Percentiles rank a stretch among this genome's conserved stretches.
phyloP scores from a whole-genome alignment of 2,888 invertebrate genomes.

The Drosophila incognita region DNA sequence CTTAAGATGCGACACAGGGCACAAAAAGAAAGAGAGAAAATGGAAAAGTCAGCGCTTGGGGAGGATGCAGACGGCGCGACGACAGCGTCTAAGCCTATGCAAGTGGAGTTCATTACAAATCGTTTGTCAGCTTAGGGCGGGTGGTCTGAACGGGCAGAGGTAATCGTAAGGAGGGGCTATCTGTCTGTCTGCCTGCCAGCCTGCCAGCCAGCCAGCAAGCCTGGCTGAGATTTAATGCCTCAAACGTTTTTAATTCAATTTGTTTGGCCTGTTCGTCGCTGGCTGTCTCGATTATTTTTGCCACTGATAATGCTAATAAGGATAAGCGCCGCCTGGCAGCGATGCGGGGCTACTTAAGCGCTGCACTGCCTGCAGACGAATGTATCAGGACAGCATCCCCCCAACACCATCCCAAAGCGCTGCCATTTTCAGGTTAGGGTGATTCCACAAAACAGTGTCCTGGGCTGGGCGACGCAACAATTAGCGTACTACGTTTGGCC shows the following conservation, averaged over 20 bases:
- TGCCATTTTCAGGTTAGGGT: conserved; percentile 11
- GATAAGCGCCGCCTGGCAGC: conserved; percentile 66
- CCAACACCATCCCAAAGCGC: too few species aligned
- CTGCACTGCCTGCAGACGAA: conserved; percentile 32
- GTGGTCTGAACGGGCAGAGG: conserved; percentile 3
- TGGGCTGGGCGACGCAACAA: conserved; percentile 37
- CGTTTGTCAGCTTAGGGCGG: conserved; percentile 74
- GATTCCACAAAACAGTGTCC: not conserved
- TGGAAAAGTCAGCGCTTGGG: conserved; percentile 32
- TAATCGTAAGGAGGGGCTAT: conserved; percentile 6
- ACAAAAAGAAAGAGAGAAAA: conserved; percentile 37
- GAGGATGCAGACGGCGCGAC: conserved; percentile 12
- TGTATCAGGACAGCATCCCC: not conserved
- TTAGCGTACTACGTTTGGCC: conserved; percentile 34
- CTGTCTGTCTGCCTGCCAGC: not conserved
- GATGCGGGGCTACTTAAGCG: conserved; percentile 48
- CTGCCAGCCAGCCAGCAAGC: conserved; percentile 3
- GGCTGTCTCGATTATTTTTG: conserved; percentile 73
- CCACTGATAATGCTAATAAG: conserved; percentile 80
- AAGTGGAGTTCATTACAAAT: conserved; percentile 80
- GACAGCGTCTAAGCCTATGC: conserved; percentile 64
- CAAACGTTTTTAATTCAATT: conserved; percentile 78
- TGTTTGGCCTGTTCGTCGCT: conserved; percentile 54
- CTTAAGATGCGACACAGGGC: conserved; percentile 72
- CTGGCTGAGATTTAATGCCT: conserved; percentile 73